Base-by-base conservation (phyloP, 1,140 invertebrate genomes). In the Drosophila elegans region DNA sequence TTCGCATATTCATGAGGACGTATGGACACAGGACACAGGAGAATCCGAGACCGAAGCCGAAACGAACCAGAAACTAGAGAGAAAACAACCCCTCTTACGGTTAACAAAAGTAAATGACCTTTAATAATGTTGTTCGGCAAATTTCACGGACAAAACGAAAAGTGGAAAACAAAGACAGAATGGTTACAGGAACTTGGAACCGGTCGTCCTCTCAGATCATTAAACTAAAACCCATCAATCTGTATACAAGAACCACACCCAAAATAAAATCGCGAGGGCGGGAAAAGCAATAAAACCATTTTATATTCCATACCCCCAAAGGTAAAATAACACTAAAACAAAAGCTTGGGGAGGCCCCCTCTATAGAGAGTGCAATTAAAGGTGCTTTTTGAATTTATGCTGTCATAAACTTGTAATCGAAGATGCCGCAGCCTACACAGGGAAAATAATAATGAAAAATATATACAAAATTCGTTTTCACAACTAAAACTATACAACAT, bases 51-150 rank as follows among this genome's bases (percentile, higher is more conserved):
- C n/a, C 41, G 42, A 45, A 27, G 12, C 32, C 34, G 60, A 67
- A 44, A 16, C 16, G 52, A 72, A 59, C 53, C 69, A 39, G 53
- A 76, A 69, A 62, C 73, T 71, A 74, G 44, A 66, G 42, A 53
- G 59, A 52, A 74, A 83, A 84, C 80, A 60, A 83, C 80, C 80
- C 80, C 53, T 32, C 0, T 79, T 63, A 72, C 34, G 44, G 48
- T 64, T 72, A 41, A 66, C 51, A 60, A 61, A 74, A 74, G 68
- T 53, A 78, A 84, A 86, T 85, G 68, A 85, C 78, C 82, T 74
- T 78, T 78, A 85, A 80, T 85, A 75, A 69, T 61, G 74, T 69
- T 74, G 59, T 64, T 76, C 45, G 36, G 74, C 34, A 82, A 78
- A 84, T 84, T 84, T 69, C 63, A 77, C 62, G 80, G 73, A 62